These are phyloP conservation scores for Rhyacophila brunnea DNA, from an alignment of 1,140 invertebrate species.

Conservation along the genomic window DNA sequence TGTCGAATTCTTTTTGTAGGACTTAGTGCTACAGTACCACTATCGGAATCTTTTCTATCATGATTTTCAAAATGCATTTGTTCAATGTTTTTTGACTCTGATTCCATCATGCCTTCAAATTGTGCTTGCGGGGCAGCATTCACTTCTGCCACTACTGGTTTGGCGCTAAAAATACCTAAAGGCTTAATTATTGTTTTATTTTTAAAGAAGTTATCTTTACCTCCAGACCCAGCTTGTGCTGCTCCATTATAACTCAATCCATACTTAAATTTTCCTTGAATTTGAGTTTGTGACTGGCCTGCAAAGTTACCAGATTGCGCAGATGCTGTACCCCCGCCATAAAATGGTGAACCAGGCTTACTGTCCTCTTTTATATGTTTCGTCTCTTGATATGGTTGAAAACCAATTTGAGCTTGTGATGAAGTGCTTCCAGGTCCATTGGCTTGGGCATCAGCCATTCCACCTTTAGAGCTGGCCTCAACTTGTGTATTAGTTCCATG, in stretches of 20 bases:
- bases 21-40: conserved; percentile 13
- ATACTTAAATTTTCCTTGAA: conserved; percentile 73
- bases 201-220: conserved; percentile 54
- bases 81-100: conserved; percentile 23
- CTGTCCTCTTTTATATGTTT: conserved; percentile 47
- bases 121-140: conserved; percentile 23
- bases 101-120: conserved; percentile 25
- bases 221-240: conserved; percentile 76
- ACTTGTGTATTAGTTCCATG: conserved; percentile 76
- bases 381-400: conserved; percentile 67
- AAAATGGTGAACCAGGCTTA: conserved; percentile 55
- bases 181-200: conserved; percentile 43
- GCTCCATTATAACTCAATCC: conserved; percentile 78
- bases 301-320: conserved; percentile 70
- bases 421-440: conserved; percentile 79
- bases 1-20: conserved; percentile 7
- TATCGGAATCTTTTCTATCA: conserved; percentile 18
- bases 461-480: conserved; percentile 73
- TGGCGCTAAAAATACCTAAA: conserved; percentile 44
- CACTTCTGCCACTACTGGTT: conserved; percentile 31
- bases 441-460: conserved; percentile 80
- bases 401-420: conserved; percentile 83
- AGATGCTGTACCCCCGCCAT: conserved; percentile 72
- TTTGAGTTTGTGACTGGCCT: conserved; percentile 77
- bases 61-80: conserved; percentile 46